These are phyloP conservation scores for Blastobasis adustella DNA, from an alignment of 2,888 invertebrate genomes.

Conservation along the genomic window DNA sequence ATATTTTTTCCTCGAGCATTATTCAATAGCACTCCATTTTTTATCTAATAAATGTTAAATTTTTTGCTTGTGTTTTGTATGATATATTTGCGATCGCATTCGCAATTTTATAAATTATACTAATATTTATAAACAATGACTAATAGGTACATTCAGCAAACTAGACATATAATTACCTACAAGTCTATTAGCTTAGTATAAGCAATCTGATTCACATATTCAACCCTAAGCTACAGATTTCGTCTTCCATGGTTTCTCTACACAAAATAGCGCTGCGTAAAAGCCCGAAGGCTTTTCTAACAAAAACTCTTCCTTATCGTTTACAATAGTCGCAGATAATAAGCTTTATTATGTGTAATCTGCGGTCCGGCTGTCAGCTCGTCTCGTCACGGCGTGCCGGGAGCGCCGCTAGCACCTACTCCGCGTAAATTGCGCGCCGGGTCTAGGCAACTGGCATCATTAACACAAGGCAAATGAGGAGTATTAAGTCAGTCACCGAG, in stretches of 20 bases:
- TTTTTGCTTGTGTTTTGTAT: constrained; percentile 3
- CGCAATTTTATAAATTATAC: not conserved
- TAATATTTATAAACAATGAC: not conserved
- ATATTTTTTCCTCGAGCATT: constrained; percentile 4
- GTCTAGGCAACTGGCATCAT: constrained; percentile 21
- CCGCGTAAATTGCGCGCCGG: constrained; percentile 9
- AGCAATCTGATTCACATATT: not conserved
- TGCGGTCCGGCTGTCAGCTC: constrained; percentile 20
- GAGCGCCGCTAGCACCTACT: constrained; percentile 4
- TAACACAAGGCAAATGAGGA: constrained; percentile 23
- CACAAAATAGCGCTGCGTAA: constrained; percentile 4
- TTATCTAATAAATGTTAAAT: not conserved
- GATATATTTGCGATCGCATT: constrained; percentile 1
- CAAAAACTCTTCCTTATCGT: constrained; percentile 53
- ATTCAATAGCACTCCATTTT: constrained; percentile 1
- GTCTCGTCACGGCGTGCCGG: constrained; percentile 8
- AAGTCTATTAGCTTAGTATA: not conserved
- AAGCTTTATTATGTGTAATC: constrained; percentile 29
- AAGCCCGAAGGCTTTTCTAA: constrained; percentile 37
- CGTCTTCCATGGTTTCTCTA: not conserved
- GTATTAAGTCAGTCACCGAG: constrained; percentile 36
- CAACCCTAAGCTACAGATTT: not conserved
- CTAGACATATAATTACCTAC: not conserved
- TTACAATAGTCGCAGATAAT: constrained; percentile 25
- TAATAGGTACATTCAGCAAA: not conserved